Percentiles rank a stretch among this genome's conserved stretches.
Conservation (phyloP, 64 coral and sea anemone species). For the Astreopora myriophthalma region DNA sequence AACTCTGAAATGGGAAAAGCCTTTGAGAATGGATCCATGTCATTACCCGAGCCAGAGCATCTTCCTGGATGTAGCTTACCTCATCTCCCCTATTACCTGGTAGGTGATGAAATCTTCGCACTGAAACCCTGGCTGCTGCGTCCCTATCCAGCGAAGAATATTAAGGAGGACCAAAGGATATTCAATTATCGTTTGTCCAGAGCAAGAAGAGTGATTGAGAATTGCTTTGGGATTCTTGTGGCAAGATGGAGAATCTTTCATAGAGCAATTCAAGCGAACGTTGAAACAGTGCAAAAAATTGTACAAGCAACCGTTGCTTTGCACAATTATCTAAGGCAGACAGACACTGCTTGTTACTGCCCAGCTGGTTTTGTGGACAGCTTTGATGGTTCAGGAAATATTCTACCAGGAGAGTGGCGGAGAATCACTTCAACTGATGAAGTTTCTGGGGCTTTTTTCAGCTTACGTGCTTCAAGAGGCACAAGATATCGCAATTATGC, state of each 20-base stretch:
- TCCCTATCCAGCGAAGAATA: constrained; percentile 28
- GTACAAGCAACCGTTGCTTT: constrained; percentile 19
- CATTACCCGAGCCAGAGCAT: constrained; percentile 13
- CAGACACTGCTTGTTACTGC: constrained; percentile 21
- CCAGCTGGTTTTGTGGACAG: constrained; percentile 35
- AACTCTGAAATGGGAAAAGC: constrained; percentile 61
- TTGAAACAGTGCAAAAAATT: constrained; percentile 35
- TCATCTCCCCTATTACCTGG: constrained; percentile 29
- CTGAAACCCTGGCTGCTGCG: constrained; percentile 21
- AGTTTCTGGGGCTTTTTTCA: background rate
- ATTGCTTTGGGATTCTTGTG: constrained; percentile 38
- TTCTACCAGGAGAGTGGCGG: constrained; percentile 45
- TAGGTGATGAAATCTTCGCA: constrained; percentile 46
- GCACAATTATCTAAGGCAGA: constrained; percentile 29
- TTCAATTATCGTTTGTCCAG: constrained; percentile 46
- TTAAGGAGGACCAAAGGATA: constrained; percentile 38
- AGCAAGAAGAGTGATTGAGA: constrained; percentile 49
- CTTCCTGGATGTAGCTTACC: background rate
- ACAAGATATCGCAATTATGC: constrained; percentile 35
- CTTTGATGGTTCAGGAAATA: constrained; percentile 53
- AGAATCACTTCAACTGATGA: constrained; percentile 21
- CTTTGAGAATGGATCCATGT: constrained; percentile 8
- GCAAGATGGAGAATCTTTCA: constrained; percentile 58
- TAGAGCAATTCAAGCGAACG: background rate
- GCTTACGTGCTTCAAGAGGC: background rate